Base-by-base conservation (phyloP, 2,888 invertebrate species). In the Salpingus planirostris region DNA sequence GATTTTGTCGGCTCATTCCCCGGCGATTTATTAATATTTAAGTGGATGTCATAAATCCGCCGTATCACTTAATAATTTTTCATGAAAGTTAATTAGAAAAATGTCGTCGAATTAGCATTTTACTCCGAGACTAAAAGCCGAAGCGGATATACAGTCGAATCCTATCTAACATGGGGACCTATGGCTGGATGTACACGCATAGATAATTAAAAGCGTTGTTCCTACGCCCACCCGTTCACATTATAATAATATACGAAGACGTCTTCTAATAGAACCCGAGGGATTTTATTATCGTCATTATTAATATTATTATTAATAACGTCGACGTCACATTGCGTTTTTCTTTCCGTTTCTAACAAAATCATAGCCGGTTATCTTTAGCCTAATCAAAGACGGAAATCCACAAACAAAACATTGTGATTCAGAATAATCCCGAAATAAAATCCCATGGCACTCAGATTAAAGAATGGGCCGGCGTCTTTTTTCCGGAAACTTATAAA, bases 401-500 rank as follows among this genome's bases (percentile, higher is more conserved):
- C n/a, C n/a, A n/a, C n/a, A n/a, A n/a, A n/a, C n/a, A n/a, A n/a
- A 26, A 26, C 27, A 4, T 2, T 10, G 30, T 30, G 30, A 35
- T 11, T 23, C n/a, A 30, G 34, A 34, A 29, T 25, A 34, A 33
- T 14, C 13, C 15, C 24, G 27, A 34, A 34, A 34, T 34, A 25
- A 31, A 30, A 27, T 27, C 24, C 26, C n/a, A 27, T 31, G 12
- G 27, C 24, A 29, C 32, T 28, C 32, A 29, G n/a, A n/a, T n/a
- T n/a, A n/a, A n/a, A n/a, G n/a, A n/a, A n/a, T n/a, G n/a, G n/a
- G n/a, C n/a, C n/a, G n/a, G n/a, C n/a, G n/a, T n/a, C n/a, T 31
- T 26, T 8, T 32, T 29, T 39, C 38, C 41, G 43, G 45, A 45
- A 43, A 45, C 27, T 28, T 36, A 36, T 40, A 38, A 38, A 40